phyloP scores from a whole-genome alignment of 2,797 vertebrate species.

The Lacerta bilineata region DNA sequence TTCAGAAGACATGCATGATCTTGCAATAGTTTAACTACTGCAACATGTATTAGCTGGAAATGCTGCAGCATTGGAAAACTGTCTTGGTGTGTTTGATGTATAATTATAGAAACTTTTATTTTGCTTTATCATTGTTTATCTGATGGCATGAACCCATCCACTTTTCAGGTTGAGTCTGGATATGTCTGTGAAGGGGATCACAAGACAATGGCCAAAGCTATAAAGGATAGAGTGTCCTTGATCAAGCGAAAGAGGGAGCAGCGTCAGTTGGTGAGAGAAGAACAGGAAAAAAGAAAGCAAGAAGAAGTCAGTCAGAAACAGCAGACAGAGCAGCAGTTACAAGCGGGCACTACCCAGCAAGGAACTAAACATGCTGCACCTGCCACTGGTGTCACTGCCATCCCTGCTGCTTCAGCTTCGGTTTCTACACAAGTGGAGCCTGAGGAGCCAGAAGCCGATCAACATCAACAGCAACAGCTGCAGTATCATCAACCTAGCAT shows the following conservation, averaged over 20 bases:
- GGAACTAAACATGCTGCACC: conserved; percentile 75
- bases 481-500: conserved; percentile 84
- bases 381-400: conserved; percentile 66
- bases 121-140: neutral
- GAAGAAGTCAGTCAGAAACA: conserved; percentile 86
- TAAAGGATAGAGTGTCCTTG: conserved; percentile 96
- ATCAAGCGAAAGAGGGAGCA: conserved; percentile 95
- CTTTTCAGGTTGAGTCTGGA: conserved; percentile 93
- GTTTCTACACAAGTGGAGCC: conserved; percentile 87
- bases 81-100: neutral
- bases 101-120: neutral
- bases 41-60: neutral
- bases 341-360: conserved; percentile 80
- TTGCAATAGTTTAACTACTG: neutral
- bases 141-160: conserved; percentile 50
- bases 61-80: neutral
- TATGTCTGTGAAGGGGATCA: conserved; percentile 98
- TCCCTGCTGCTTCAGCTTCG: conserved; percentile 76
- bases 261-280: conserved; percentile 91
- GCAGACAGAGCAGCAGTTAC: conserved; percentile 79
- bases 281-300: conserved; percentile 92
- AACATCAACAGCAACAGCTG: conserved; percentile 86
- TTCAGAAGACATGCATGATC: neutral
- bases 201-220: conserved; percentile 99
- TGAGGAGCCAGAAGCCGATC: conserved; percentile 92